Conservation (phyloP, 2,113 vertebrate genomes). For the Peromyscus maniculatus region DNA sequence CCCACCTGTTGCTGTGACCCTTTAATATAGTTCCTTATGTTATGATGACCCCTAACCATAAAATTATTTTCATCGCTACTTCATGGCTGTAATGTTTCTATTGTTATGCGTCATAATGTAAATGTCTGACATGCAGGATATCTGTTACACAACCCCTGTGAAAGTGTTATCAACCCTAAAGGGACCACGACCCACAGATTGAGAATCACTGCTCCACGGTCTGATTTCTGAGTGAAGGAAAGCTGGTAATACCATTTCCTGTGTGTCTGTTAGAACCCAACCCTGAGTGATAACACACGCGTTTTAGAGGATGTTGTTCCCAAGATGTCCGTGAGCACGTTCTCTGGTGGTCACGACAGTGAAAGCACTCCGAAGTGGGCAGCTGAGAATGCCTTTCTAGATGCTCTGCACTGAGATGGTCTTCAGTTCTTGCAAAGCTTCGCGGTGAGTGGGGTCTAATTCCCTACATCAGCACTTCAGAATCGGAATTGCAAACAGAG, state of each 20-base stretch:
- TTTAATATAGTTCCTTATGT: background rate
- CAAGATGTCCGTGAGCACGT: background rate
- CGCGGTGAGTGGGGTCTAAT: background rate
- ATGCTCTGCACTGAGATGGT: background rate
- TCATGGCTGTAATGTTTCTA: background rate
- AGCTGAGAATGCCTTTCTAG: background rate
- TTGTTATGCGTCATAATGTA: background rate
- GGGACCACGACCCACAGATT: fast-evolving
- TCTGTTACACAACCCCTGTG: background rate
- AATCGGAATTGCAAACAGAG: background rate
- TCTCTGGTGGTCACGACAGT: background rate
- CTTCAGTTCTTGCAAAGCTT: background rate
- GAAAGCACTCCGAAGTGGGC: background rate
- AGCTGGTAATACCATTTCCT: background rate
- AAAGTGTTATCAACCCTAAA: background rate
- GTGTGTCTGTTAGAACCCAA: background rate
- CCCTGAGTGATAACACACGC: background rate
- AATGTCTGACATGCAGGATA: background rate
- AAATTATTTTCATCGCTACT: background rate
- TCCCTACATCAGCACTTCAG: background rate
- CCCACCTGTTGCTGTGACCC: background rate
- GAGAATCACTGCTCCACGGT: background rate
- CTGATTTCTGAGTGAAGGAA: background rate
- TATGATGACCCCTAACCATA: background rate
- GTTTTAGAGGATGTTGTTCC: background rate